Conservation (phyloP, 2,113 vertebrate species). For the Eurystomus gularis region DNA sequence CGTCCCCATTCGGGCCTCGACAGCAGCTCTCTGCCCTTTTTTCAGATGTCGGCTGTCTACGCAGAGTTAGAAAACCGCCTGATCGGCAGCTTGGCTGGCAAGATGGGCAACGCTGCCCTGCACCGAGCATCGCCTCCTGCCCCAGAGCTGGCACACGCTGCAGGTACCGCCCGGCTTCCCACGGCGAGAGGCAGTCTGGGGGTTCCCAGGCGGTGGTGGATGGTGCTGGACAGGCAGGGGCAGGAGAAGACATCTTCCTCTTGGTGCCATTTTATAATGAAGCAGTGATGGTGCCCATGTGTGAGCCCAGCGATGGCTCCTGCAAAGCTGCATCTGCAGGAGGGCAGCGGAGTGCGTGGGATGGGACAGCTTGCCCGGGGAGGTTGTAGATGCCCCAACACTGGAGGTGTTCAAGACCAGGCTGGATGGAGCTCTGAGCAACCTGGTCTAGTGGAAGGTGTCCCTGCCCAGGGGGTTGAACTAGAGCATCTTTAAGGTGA, state of each 20-base stretch:
- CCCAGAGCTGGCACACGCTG: conserved; percentile 70
- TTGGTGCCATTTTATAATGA: fast-evolving
- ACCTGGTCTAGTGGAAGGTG: too few species aligned
- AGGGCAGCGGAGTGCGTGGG: fast-evolving
- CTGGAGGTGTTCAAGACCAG: too few species aligned
- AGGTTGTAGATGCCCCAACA: too few species aligned
- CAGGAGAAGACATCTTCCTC: background rate
- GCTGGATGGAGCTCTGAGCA: too few species aligned
- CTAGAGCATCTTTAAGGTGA: too few species aligned
- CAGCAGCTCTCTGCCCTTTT: background rate
- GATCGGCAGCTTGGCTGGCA: conserved; percentile 81
- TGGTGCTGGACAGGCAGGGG: background rate
- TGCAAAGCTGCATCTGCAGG: background rate
- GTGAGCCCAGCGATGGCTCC: background rate
- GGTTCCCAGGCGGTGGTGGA: background rate
- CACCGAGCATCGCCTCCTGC: conserved; percentile 78
- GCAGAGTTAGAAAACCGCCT: conserved; percentile 89
- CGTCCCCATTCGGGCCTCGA: fast-evolving
- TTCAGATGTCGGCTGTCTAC: conserved; percentile 93
- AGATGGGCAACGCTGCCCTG: conserved; percentile 72
- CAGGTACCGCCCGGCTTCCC: conserved; percentile 56
- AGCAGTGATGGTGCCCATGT: fast-evolving
- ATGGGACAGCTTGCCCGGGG: too few species aligned
- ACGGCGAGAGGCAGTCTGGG: background rate
- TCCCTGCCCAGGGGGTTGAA: too few species aligned